Evolutionary conservation across 2,888 invertebrate genomes (phyloP).

Genomic region (Bimastos eiseni): DNA sequence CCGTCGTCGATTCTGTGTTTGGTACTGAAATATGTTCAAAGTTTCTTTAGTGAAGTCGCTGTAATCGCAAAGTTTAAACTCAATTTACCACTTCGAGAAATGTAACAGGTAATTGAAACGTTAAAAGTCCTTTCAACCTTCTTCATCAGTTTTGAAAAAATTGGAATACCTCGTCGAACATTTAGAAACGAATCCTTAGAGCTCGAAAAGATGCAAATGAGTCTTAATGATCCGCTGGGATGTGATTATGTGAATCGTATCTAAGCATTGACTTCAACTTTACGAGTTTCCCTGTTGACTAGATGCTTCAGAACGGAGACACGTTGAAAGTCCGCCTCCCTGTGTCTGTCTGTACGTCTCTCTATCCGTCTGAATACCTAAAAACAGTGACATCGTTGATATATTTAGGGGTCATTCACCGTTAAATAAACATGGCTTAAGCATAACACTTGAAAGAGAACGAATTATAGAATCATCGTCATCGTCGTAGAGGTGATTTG

Average conservation of each 20-base stretch:
- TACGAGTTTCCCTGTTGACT: background rate
- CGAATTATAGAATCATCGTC: background rate
- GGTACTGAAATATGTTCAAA: background rate
- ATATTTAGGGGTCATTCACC: background rate
- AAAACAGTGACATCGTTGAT: background rate
- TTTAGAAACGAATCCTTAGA: background rate
- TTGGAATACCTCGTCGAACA: background rate
- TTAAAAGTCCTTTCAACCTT: background rate
- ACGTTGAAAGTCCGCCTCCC: background rate
- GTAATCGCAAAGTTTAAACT: background rate
- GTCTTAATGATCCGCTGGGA: background rate
- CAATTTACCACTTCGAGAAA: background rate
- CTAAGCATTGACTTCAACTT: background rate
- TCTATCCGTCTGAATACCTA: background rate
- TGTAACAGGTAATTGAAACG: background rate
- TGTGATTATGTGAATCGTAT: background rate
- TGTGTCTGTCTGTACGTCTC: background rate
- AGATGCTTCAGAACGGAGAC: background rate
- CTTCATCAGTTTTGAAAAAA: background rate
- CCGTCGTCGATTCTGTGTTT: background rate
- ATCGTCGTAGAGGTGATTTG: background rate
- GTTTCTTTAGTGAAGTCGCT: background rate
- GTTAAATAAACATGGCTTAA: background rate
- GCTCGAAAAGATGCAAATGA: background rate
- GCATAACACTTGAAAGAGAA: background rate